These are phyloP conservation scores for Sminthurides bifidus DNA, from an alignment of 1,140 invertebrate genomes.

Conservation along the genomic window DNA sequence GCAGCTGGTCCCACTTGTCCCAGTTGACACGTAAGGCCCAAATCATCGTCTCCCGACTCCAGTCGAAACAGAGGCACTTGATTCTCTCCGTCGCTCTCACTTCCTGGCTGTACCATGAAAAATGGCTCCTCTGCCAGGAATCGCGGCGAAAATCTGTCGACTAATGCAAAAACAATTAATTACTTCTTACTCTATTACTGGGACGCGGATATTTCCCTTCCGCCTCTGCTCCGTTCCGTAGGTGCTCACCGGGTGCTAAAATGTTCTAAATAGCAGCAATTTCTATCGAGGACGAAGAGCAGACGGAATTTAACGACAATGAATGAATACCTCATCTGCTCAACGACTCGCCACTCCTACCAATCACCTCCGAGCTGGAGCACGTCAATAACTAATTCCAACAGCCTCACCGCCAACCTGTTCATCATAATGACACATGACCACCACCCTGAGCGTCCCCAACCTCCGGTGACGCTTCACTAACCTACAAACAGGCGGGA, in stretches of 20 bases:
- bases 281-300: not conserved
- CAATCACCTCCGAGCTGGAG: too few species aligned
- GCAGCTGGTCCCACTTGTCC: slow-evolving; percentile 32
- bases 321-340: too few species aligned
- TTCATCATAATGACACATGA: too few species aligned
- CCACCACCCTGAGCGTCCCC: too few species aligned
- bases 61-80: slow-evolving; percentile 31
- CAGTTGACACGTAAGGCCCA: slow-evolving; percentile 34
- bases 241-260: not conserved
- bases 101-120: slow-evolving; percentile 22
- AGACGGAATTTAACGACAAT: not conserved
- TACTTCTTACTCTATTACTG: too few species aligned
- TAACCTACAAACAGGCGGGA: too few species aligned
- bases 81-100: not conserved
- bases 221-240: too few species aligned
- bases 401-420: too few species aligned
- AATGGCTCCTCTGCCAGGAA: slow-evolving; percentile 33
- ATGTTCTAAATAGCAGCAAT: not conserved
- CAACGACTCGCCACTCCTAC: too few species aligned
- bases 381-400: too few species aligned
- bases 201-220: too few species aligned
- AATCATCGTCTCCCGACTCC: slow-evolving; percentile 33
- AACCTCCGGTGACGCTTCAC: too few species aligned
- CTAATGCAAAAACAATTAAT: slow-evolving; percentile 20
- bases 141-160: slow-evolving; percentile 31